Evolutionary conservation across 2,113 vertebrate genomes (phyloP).

Genomic region (Mobula hypostoma): DNA sequence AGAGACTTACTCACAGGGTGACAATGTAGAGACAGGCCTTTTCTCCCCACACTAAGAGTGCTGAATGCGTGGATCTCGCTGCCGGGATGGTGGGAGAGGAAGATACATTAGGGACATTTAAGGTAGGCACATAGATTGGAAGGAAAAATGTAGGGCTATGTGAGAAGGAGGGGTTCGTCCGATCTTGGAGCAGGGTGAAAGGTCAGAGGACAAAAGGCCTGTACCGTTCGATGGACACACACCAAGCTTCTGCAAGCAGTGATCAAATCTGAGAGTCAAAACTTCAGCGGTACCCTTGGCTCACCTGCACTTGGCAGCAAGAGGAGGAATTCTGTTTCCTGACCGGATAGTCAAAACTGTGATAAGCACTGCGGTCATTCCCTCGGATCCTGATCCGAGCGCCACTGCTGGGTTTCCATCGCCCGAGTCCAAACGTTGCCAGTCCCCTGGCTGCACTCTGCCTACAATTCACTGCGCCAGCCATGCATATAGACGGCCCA

Average conservation of each 20-base stretch:
- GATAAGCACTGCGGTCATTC: neutral
- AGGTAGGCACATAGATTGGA: no score
- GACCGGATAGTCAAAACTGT: neutral
- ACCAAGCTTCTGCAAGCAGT: neutral
- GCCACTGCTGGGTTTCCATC: neutral
- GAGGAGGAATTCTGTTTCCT: neutral
- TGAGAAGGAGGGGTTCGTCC: no score
- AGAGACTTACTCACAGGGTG: no score
- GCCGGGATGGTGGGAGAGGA: no score
- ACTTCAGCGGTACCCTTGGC: neutral
- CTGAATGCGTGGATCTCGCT: no score
- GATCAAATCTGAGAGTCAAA: no score
- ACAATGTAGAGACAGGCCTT: no score
- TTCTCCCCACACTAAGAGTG: no score
- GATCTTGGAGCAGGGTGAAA: no score
- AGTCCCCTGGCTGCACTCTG: slow-evolving; percentile 20
- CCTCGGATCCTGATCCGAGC: neutral
- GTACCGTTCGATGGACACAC: neutral
- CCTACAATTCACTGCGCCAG: neutral
- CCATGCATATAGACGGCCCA: neutral
- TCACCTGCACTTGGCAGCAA: neutral
- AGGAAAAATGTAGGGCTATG: no score
- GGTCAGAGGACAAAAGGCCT: no score
- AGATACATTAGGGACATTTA: no score
- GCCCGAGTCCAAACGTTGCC: neutral